Conservation (phyloP, 2,113 vertebrate genomes). For the Aphelocoma coerulescens region DNA sequence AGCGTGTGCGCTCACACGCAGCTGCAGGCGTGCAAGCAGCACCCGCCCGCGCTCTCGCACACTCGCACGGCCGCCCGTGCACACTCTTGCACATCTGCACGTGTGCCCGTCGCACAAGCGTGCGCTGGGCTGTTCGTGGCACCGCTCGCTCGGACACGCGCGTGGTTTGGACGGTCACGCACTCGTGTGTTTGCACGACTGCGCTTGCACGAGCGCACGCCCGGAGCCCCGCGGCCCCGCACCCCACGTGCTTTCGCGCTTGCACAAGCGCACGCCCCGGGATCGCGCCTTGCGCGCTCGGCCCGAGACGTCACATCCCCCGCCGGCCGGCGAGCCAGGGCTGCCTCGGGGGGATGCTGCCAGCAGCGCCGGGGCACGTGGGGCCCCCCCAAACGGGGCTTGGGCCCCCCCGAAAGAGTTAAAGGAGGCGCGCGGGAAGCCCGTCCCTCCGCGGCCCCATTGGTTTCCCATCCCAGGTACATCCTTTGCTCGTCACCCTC, state of each 20-base stretch:
- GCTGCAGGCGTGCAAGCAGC: neutral
- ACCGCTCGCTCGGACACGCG: neutral
- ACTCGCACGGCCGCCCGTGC: neutral
- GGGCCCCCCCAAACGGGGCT: neutral
- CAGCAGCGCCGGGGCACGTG: neutral
- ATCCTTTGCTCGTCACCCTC: neutral
- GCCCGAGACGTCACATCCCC: neutral
- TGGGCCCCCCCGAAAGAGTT: neutral
- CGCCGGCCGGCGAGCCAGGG: neutral
- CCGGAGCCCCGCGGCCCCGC: neutral
- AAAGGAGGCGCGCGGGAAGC: neutral
- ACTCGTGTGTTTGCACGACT: neutral
- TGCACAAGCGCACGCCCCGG: neutral
- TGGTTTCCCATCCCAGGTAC: slow-evolving; percentile 24
- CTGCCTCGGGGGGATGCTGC: neutral
- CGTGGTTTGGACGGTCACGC: neutral
- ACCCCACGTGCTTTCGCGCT: neutral
- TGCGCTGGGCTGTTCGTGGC: neutral
- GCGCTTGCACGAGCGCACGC: neutral
- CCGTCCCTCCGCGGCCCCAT: slow-evolving; percentile 34
- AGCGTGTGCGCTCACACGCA: neutral
- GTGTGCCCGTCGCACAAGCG: neutral
- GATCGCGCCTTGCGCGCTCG: neutral
- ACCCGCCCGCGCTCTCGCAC: neutral
- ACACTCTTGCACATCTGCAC: neutral